These are phyloP conservation scores for Lamellibrachia columna DNA, from an alignment of 2,888 invertebrate genomes.

Conservation along the genomic window DNA sequence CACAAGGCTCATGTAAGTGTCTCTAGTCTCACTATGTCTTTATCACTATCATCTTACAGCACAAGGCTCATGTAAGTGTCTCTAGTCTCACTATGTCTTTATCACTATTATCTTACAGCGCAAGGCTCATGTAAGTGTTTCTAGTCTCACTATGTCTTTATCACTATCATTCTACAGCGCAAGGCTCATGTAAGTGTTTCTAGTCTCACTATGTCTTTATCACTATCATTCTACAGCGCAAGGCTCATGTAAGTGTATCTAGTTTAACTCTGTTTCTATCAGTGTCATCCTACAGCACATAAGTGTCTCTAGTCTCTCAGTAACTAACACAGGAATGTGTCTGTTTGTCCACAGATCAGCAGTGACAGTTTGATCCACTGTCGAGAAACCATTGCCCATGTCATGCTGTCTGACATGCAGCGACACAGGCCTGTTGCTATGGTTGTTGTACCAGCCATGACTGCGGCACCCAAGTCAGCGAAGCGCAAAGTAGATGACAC, in stretches of 20 bases:
- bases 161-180: too few species aligned
- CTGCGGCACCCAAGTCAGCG: conserved; percentile 13
- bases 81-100: too few species aligned
- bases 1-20: too few species aligned
- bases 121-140: too few species aligned
- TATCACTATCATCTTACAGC: too few species aligned
- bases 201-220: too few species aligned
- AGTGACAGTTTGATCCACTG: conserved; percentile 55
- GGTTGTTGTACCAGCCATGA: not conserved
- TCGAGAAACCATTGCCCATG: conserved; percentile 51
- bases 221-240: too few species aligned
- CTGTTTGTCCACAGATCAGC: conserved; percentile 47
- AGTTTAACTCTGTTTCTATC: not conserved
- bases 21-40: too few species aligned
- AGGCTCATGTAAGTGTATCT: not conserved
- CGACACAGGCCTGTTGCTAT: not conserved
- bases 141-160: too few species aligned
- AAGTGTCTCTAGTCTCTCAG: too few species aligned
- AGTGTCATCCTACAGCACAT: not conserved
- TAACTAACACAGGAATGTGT: not conserved
- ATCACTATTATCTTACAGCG: too few species aligned
- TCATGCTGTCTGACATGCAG: conserved; percentile 40
- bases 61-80: too few species aligned
- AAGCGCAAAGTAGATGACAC: conserved; percentile 30
- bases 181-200: not conserved